Evolutionary conservation across 2,888 invertebrate genomes (phyloP), one percentile per base, ranked within the genome.

Genomic region (Leptopterna dolabrata): DNA sequence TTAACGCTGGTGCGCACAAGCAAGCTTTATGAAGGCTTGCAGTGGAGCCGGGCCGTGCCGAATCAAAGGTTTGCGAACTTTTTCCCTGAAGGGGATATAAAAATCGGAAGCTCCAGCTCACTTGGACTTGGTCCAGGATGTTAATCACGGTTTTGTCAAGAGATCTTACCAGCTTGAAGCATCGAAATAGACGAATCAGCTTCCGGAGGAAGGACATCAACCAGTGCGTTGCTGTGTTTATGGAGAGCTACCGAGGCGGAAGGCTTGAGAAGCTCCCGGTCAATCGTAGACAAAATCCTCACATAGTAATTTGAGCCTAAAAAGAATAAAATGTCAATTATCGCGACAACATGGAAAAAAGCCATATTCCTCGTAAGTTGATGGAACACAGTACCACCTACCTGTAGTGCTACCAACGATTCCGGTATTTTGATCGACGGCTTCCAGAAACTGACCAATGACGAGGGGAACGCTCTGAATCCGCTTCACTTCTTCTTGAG

Each of bases 141-240:
- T 7, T 4, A 36, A 2, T 36, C 36, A 36, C 2, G 36, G 36
- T 36, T 36, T 36, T 36, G 36, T 7, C 7, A 4, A 7, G 2
- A 36, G 2, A 36, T 19, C 30, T 30, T 92, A 96, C 96, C 96
- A 91, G 97, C 96, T 93, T 97, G 96, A 88, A 99, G 93, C 99
- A 99, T 99, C 86, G 99, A 98, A 90, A 99, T 99, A 63, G 98
- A 99, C 90, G 98, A 98, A 92, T 99, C 99, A 0, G 99, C 99
- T 93, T 99, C 99, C 0, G 99, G 99, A 6, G 99, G 99, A 70
- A 99, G 93, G 3, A 99, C 99, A 93, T 99, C 99, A 0, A 99
- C 99, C 87, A 99, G 93, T n/a, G 99, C 99, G 94, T 99, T 99
- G 91, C 99, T 99, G 92, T 99, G 99, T 92, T 99, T 99, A 92